A percentile compares a stretch with the other conserved stretches of the same genome.
Conservation (phyloP, 2,888 invertebrate genomes). For the Lithosia quadra region DNA sequence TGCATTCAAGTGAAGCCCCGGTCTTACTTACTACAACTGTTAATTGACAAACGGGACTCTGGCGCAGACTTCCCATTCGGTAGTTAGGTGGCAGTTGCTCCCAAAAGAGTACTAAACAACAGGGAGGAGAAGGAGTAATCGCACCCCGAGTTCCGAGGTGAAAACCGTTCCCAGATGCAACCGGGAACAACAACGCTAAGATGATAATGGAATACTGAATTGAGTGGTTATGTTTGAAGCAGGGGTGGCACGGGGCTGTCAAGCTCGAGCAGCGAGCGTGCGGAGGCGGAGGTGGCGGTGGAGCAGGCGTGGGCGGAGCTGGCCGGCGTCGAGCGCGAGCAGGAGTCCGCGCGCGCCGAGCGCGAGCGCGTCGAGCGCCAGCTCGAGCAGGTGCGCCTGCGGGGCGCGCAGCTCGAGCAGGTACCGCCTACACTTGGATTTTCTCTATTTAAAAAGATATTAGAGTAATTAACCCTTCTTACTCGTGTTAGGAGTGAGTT, state of each 20-base stretch:
- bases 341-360: slow-evolving; percentile 92
- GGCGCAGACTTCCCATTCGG: no score
- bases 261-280: slow-evolving; percentile 68
- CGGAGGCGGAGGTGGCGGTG: slow-evolving; percentile 89
- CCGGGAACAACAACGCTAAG: no score
- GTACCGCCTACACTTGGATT: slow-evolving; percentile 60
- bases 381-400: slow-evolving; percentile 92
- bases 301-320: slow-evolving; percentile 95
- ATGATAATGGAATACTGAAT: not conserved
- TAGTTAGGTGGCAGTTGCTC: no score
- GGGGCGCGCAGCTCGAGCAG: slow-evolving; percentile 94
- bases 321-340: slow-evolving; percentile 94
- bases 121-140: no score
- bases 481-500: no score
- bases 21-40: no score
- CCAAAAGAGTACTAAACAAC: no score
- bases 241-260: slow-evolving; percentile 64
- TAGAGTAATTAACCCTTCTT: not conserved
- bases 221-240: slow-evolving; percentile 17
- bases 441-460: not conserved
- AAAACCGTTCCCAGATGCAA: no score
- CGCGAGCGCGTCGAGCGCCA: slow-evolving; percentile 93
- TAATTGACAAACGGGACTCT: no score
- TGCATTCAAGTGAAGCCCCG: no score
- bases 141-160: no score